phyloP scores from a whole-genome alignment of 2,888 invertebrate genomes.

The Apantesis nais region DNA sequence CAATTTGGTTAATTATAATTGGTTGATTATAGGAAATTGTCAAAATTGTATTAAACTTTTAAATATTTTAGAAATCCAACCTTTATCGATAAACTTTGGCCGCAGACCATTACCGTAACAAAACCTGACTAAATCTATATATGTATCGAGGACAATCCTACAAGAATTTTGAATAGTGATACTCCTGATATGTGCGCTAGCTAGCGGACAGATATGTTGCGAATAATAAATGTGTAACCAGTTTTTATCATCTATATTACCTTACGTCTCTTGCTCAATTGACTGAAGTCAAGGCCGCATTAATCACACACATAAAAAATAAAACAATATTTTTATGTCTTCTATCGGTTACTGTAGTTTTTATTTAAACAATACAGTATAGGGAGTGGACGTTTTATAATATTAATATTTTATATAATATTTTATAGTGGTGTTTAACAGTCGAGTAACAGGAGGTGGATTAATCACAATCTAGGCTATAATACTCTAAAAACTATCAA shows the following conservation, averaged over 20 bases:
- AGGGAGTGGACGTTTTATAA: slow-evolving; percentile 1
- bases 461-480: slow-evolving; percentile 39
- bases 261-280: slow-evolving; percentile 13
- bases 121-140: slow-evolving; percentile 1
- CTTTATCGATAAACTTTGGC: neutral
- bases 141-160: neutral
- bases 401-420: slow-evolving; percentile 15
- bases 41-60: neutral
- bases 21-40: neutral
- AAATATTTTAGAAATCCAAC: neutral
- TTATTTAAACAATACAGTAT: slow-evolving; percentile 3
- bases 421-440: slow-evolving; percentile 13
- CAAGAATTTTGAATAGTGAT: slow-evolving; percentile 3
- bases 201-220: neutral
- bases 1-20: no score
- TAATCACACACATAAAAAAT: slow-evolving; percentile 8
- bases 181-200: slow-evolving; percentile 7
- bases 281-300: slow-evolving; percentile 29
- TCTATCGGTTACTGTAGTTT: slow-evolving; percentile 1
- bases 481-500: slow-evolving; percentile 38
- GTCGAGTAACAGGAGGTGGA: slow-evolving; percentile 20
- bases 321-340: neutral
- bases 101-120: neutral
- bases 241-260: slow-evolving; percentile 29
- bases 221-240: slow-evolving; percentile 16